These are phyloP conservation scores for Slavum lentiscoides DNA, from an alignment of 2,888 invertebrate species.

Conservation along the genomic window DNA sequence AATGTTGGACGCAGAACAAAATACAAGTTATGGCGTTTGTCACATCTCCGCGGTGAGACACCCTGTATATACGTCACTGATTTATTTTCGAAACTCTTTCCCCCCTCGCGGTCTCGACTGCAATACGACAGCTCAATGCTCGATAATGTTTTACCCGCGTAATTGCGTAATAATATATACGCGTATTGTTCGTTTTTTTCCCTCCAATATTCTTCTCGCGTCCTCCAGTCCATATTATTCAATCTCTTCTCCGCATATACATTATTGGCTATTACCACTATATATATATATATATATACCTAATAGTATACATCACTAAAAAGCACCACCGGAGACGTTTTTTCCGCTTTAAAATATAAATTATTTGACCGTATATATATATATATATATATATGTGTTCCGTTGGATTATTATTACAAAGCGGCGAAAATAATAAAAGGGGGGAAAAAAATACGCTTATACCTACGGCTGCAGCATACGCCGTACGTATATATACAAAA, in stretches of 20 bases:
- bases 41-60: no score
- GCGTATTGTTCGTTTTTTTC: conserved; percentile 32
- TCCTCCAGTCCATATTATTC: conserved; percentile 36
- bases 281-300: no score
- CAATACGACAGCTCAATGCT: conserved; percentile 26
- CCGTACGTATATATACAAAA: no score
- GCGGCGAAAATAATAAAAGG: conserved; percentile 18
- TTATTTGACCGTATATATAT: conserved; percentile 31
- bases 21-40: no score
- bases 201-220: neutral
- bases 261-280: conserved; percentile 26
- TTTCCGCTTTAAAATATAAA: conserved; percentile 36
- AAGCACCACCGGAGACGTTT: conserved; percentile 21
- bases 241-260: conserved; percentile 16
- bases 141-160: conserved; percentile 33
- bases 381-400: neutral
- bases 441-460: neutral
- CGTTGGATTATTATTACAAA: conserved; percentile 22
- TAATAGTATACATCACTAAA: no score
- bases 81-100: conserved; percentile 39
- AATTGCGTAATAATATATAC: conserved; percentile 31
- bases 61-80: neutral
- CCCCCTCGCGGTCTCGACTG: conserved; percentile 4
- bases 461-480: no score
- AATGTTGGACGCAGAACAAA: no score